These are phyloP conservation scores for Mastigias papua DNA, from an alignment of 30 jellyfish, hydroid and myxozoan species.

Conservation along the genomic window DNA sequence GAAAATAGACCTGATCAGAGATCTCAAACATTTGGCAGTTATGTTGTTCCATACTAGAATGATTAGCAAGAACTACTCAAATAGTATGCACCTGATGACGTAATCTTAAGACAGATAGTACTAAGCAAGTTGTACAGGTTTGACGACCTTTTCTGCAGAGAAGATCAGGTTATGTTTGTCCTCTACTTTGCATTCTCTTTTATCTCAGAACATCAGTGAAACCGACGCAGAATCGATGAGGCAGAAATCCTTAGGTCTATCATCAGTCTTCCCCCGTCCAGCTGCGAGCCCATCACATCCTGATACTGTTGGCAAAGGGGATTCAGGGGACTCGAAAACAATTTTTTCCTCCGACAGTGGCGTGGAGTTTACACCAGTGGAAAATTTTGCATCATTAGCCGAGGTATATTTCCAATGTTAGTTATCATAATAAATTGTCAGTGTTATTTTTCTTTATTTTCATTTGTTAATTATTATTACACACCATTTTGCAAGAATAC, in stretches of 20 bases:
- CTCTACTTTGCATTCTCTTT: background rate
- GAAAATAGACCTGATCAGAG: too few relatives aligned
- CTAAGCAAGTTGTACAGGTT: too few relatives aligned
- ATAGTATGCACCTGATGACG: too few relatives aligned
- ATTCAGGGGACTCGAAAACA: constrained; percentile 38
- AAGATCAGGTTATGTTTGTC: too few relatives aligned
- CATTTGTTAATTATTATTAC: background rate
- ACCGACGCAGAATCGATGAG: background rate
- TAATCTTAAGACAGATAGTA: too few relatives aligned
- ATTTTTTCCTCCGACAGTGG: constrained; percentile 55
- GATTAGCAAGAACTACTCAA: too few relatives aligned
- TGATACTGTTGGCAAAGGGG: constrained; percentile 21
- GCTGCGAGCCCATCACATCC: constrained; percentile 27
- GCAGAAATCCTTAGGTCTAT: constrained; percentile 1
- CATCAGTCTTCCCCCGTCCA: constrained; percentile 77
- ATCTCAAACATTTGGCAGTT: too few relatives aligned
- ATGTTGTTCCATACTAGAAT: too few relatives aligned
- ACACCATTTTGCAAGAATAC: too few relatives aligned
- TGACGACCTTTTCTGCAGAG: too few relatives aligned
- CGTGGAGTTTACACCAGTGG: constrained; percentile 68
- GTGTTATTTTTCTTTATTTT: background rate
- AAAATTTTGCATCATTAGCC: constrained; percentile 29
- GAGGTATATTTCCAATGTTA: constrained; percentile 23
- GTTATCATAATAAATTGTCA: background rate
- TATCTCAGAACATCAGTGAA: background rate